These are phyloP conservation scores for Gymnopithys bicolor DNA, from an alignment of 2,797 vertebrate genomes.

Conservation along the genomic window DNA sequence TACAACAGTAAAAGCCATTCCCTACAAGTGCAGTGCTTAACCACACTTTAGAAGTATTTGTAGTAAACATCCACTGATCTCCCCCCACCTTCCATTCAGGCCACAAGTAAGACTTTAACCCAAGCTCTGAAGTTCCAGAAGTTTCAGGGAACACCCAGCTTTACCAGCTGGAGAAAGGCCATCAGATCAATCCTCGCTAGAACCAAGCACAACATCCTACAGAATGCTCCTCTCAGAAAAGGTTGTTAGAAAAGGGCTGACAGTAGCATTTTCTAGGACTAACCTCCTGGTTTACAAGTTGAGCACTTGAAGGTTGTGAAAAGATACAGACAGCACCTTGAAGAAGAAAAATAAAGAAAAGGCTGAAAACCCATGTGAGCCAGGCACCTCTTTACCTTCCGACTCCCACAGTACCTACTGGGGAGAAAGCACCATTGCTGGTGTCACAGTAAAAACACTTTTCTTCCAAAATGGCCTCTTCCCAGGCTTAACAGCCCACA, in stretches of 20 bases:
- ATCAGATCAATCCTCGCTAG: not conserved
- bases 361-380: not conserved
- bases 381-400: not conserved
- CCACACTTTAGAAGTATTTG: not conserved
- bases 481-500: not conserved
- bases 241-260: not conserved
- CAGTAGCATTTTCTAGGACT: not conserved
- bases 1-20: not conserved
- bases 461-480: not conserved
- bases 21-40: not conserved
- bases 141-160: not conserved
- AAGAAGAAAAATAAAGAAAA: not conserved
- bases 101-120: not conserved
- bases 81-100: not conserved
- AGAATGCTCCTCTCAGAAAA: not conserved
- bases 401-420: not conserved
- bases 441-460: fast-evolving
- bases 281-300: not conserved
- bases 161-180: not conserved
- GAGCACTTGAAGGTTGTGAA: not conserved
- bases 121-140: not conserved
- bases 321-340: not conserved
- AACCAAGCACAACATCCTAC: not conserved
- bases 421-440: not conserved
- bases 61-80: not conserved